Evolutionary conservation across 2,113 vertebrate genomes (phyloP), one percentile per base, ranked within the genome.

Genomic region (Oryzias curvinotus): DNA sequence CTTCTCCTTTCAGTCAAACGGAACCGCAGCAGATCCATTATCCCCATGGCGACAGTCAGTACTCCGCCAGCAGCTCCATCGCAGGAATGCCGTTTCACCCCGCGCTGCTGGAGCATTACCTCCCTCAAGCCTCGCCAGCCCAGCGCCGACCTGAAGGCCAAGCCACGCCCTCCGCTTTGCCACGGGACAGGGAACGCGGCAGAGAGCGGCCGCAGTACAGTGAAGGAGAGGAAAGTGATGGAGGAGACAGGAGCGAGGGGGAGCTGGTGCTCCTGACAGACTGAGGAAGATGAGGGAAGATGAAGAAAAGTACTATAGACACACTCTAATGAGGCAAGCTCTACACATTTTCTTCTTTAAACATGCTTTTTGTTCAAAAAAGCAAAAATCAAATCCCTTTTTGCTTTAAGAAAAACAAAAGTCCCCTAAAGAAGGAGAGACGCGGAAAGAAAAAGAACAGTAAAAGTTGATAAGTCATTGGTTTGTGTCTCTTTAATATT

Each of bases 201-300:
- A 87, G 61, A 75, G 86, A 0, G 88, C 93, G 88, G 62, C 92
- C 89, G 28, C 93, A 92, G 13, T 96, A 95, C 91, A 97, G 95
- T 12, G 96, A 96, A 72, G 96, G 93, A 0, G 93, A 95, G 72
- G 96, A 99, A 61, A 97, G 95, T 0, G 96, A 97, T 36, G 89
- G 80, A 0, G 96, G 93, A 14, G 95, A 96, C 17, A 94, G 94
- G 86, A 98, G 96, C 0, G 96, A 99, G 0, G 94, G 95, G 0
- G 97, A 98, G 83, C 80, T 98, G 78, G 95, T 98, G 85, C 95
- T 98, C 52, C 93, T 98, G 63, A 97, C 95, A 0, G 95, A 97
- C 92, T 97, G 91, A 95, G 53, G 13, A 2, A 28, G 48, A 4
- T 41, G 17, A 28, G 10, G 50, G 17, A 36, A 18, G 41, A 47